Conservation (phyloP, 2,113 vertebrate genomes). For the Lophochroa leadbeateri region DNA sequence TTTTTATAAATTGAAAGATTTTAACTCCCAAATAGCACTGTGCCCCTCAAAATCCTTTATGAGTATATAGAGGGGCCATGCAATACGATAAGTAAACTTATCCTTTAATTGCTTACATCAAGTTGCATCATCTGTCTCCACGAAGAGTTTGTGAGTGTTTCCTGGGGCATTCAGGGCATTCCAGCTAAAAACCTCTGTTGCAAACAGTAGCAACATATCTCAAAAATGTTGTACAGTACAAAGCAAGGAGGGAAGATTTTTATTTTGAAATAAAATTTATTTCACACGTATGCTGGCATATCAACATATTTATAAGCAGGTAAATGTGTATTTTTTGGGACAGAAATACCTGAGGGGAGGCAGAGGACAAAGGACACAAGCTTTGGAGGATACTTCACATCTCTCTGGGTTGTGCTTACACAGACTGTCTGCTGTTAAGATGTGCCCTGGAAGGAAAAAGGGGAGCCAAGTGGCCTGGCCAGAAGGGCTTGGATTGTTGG, state of each 20-base stretch:
- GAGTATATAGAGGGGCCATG: background rate
- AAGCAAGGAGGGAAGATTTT: background rate
- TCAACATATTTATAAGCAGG: background rate
- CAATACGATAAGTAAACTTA: no score
- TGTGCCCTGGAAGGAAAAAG: background rate
- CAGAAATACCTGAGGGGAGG: background rate
- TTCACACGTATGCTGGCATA: background rate
- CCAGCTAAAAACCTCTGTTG: background rate
- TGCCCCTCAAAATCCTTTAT: background rate
- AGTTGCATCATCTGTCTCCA: background rate
- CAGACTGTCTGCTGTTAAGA: background rate
- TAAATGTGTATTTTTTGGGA: background rate
- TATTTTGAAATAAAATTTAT: background rate
- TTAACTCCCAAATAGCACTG: background rate
- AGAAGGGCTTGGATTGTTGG: background rate
- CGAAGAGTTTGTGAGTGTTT: background rate
- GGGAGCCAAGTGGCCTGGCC: background rate
- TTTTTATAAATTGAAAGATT: background rate
- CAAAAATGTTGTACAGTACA: no score
- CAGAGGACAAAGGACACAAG: background rate
- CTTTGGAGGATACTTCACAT: background rate
- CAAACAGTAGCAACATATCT: background rate
- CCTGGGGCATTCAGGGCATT: background rate
- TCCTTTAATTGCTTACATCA: background rate
- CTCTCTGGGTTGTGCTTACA: background rate